Conservation (phyloP, 2,888 invertebrate genomes). For the Hypercompe scribonia region DNA sequence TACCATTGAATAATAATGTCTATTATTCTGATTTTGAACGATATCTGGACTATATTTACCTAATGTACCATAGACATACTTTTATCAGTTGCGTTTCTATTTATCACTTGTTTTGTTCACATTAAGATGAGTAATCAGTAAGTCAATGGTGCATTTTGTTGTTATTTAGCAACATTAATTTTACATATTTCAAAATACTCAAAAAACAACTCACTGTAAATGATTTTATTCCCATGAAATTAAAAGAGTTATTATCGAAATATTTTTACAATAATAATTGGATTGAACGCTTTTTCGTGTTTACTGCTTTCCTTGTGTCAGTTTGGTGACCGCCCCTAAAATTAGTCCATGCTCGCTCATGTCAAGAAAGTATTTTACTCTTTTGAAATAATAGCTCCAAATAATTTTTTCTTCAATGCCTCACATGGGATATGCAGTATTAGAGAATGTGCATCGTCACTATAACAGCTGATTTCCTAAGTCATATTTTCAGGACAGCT, state of each 20-base stretch:
- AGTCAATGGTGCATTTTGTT: conserved; percentile 64
- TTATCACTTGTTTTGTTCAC: neutral
- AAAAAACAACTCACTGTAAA: conserved; percentile 85
- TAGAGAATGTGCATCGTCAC: conserved; percentile 87
- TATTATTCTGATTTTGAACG: conserved; percentile 71
- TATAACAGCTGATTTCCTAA: conserved; percentile 85
- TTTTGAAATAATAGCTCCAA: conserved; percentile 83
- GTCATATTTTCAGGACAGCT: conserved; percentile 85
- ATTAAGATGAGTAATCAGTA: conserved; percentile 53
- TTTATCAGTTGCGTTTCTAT: neutral
- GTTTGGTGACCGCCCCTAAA: conserved; percentile 85
- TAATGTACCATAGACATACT: conserved; percentile 72
- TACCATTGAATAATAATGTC: conserved; percentile 79
- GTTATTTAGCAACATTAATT: conserved; percentile 67
- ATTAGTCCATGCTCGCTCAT: conserved; percentile 87
- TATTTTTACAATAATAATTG: conserved; percentile 84
- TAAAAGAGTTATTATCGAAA: conserved; percentile 78
- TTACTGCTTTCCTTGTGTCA: conserved; percentile 88
- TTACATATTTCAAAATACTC: conserved; percentile 77
- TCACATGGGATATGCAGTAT: conserved; percentile 86
- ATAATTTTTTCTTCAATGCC: conserved; percentile 84
- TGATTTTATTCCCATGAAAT: conserved; percentile 66
- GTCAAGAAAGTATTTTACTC: conserved; percentile 80
- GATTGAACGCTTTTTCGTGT: conserved; percentile 88
- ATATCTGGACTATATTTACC: conserved; percentile 63